These are phyloP conservation scores for Catocala fraxini DNA, from an alignment of 2,888 invertebrate genomes.

Conservation along the genomic window DNA sequence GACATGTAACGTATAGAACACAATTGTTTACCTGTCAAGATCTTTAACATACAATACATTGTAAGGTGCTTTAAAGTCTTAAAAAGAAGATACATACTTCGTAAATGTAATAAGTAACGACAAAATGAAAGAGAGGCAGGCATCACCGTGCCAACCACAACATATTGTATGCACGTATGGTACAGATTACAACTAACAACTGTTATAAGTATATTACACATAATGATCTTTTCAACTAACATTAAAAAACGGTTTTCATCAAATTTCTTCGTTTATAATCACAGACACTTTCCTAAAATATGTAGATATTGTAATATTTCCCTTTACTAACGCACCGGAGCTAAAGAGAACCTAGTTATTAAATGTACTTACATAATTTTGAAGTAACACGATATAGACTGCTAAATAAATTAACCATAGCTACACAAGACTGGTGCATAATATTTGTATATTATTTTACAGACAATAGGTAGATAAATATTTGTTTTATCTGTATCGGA, in stretches of 20 bases:
- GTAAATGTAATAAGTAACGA: constrained; percentile 64
- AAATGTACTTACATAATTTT: constrained; percentile 76
- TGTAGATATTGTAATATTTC: constrained; percentile 72
- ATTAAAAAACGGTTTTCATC: constrained; percentile 79
- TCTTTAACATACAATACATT: constrained; percentile 43
- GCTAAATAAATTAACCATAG: constrained; percentile 85
- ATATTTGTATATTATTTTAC: constrained; percentile 75
- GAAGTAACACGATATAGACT: constrained; percentile 74
- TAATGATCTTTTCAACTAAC: constrained; percentile 75
- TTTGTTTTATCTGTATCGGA: constrained; percentile 84
- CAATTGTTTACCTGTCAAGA: constrained; percentile 54
- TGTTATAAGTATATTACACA: constrained; percentile 63
- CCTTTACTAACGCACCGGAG: constrained; percentile 77
- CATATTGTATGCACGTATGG: constrained; percentile 43
- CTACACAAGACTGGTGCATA: constrained; percentile 79
- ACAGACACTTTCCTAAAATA: constrained; percentile 87
- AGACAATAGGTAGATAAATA: constrained; percentile 83
- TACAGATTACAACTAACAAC: constrained; percentile 69
- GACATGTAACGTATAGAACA: constrained; percentile 57
- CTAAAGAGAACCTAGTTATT: constrained; percentile 72
- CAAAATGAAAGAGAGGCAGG: constrained; percentile 51
- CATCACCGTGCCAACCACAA: constrained; percentile 44
- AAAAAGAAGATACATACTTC: constrained; percentile 54
- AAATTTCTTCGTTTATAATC: constrained; percentile 86
- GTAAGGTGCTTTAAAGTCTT: constrained; percentile 60